Conservation (phyloP, 2,888 invertebrate species). For the Xylota segnis region DNA sequence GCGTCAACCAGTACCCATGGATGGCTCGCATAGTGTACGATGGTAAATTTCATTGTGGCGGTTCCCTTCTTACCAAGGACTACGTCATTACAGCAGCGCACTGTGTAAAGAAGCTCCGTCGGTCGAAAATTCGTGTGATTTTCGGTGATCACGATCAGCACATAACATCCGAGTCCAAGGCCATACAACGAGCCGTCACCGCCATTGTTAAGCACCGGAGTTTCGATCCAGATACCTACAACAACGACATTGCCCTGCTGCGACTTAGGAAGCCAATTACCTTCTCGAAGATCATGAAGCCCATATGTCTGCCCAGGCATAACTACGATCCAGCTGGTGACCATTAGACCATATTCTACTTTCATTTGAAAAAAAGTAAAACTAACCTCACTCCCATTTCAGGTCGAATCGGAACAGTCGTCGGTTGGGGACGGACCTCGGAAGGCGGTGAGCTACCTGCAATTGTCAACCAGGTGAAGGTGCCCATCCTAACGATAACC, state of each 20-base stretch:
- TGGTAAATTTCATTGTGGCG: conserved; percentile 95
- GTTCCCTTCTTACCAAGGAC: conserved; percentile 92
- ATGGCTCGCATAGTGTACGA: conserved; percentile 94
- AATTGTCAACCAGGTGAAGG: conserved; percentile 92
- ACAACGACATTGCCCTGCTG: conserved; percentile 93
- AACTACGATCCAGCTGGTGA: conserved; percentile 86
- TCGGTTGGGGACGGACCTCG: conserved; percentile 94
- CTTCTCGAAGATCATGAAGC: conserved; percentile 87
- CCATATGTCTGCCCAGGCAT: conserved; percentile 90
- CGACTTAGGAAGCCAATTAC: conserved; percentile 91
- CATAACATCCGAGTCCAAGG: conserved; percentile 90
- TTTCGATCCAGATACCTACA: conserved; percentile 93
- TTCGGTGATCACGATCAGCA: conserved; percentile 94
- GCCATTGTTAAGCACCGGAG: conserved; percentile 91
- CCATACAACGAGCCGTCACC: conserved; percentile 93
- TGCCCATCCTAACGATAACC: conserved; percentile 91
- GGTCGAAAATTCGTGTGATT: conserved; percentile 92
- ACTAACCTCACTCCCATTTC: conserved; percentile 59
- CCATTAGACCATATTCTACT: neutral
- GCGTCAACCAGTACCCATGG: conserved; percentile 94
- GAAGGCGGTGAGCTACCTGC: conserved; percentile 93
- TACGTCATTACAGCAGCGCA: conserved; percentile 95
- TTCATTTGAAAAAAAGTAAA: neutral
- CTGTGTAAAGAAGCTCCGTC: conserved; percentile 91
- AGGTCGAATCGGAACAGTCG: conserved; percentile 88